Base-by-base conservation (phyloP, 1,140 invertebrate genomes). In the Pseudomyrmex flavicornis region DNA sequence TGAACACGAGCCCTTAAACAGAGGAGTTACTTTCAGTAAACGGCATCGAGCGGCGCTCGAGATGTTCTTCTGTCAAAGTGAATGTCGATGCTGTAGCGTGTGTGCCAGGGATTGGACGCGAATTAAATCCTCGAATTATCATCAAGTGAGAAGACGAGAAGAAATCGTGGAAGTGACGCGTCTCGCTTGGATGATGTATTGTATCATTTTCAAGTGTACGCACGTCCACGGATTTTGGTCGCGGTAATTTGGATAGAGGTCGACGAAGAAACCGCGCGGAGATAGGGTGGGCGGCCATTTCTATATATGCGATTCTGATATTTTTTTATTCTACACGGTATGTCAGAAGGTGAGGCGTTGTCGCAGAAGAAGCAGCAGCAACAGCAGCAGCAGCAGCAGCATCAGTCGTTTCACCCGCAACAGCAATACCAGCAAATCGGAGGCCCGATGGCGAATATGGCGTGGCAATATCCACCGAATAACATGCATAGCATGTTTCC, bases 311-410 rank as follows among this genome's bases (percentile, higher is more conserved):
- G 75, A 80, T 87, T 84, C 69, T 88, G 63, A 87, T 77, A 68
- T 83, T 88, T 83, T 89, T 88, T 66, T 35, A 35, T 35, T 48
- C 79, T 88, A 68, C 54, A 88, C 89, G 89, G 80, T 91, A 94
- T 94, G 93, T 93, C 93, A 89, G 93, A 94, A 90, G 92, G 92
- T 90, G 93, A 94, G 90, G 90, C 90, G 87, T 90, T 92, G 74
- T 88, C 92, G 86, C 93, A 94, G 92, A 93, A 93, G 88, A 94
- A 93, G 84, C 92, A 93, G 88, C 92, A 93, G 86, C 73, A 65
- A 83, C 90, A 93, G 88, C 58, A 62, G 83, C 90, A 90, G 63
- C 91, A 92, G 48, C 86, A 89, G 63, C 91, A 92, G 48, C 86
- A 89, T 73, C 90, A 90, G 74, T 91, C 92, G 83, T 90, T 91